Evolutionary conservation across 2,888 invertebrate species (phyloP).

Genomic region (Thymelicus lineola): DNA sequence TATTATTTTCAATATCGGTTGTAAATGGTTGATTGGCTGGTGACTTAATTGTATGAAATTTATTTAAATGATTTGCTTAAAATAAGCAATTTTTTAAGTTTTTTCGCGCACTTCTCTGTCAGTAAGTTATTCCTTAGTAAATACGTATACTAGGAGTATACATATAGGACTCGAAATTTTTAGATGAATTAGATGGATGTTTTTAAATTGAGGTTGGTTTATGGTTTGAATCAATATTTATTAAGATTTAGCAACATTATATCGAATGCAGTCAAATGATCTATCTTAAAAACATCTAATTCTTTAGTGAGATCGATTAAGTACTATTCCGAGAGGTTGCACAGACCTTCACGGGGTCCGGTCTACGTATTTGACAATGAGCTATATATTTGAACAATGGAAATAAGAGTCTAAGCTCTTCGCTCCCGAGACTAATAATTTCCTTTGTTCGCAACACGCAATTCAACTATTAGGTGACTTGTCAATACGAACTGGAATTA

Average conservation of each 20-base stretch:
- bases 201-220: not conserved
- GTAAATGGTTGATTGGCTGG: conserved; percentile 21
- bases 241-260: conserved; percentile 1
- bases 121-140: no score
- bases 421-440: conserved; percentile 56
- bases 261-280: conserved; percentile 2
- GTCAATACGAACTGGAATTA: conserved; percentile 61
- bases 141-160: no score
- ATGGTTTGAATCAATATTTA: not conserved
- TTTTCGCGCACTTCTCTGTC: no score
- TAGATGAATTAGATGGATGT: not conserved
- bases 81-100: no score
- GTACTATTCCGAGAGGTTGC: conserved; percentile 21
- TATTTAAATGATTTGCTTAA: not conserved
- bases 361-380: conserved; percentile 37
- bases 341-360: conserved; percentile 20
- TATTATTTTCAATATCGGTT: conserved; percentile 18
- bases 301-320: conserved; percentile 27
- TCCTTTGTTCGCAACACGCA: conserved; percentile 67
- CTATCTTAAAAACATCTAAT: conserved; percentile 33
- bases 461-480: conserved; percentile 66
- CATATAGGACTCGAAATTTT: no score
- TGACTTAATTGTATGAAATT: not conserved
- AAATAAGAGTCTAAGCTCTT: conserved; percentile 49
- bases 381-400: conserved; percentile 39